Percentiles rank a stretch among this genome's conserved stretches.
phyloP scores from a whole-genome alignment of 2,113 vertebrate genomes.

The Platichthys stellatus region DNA sequence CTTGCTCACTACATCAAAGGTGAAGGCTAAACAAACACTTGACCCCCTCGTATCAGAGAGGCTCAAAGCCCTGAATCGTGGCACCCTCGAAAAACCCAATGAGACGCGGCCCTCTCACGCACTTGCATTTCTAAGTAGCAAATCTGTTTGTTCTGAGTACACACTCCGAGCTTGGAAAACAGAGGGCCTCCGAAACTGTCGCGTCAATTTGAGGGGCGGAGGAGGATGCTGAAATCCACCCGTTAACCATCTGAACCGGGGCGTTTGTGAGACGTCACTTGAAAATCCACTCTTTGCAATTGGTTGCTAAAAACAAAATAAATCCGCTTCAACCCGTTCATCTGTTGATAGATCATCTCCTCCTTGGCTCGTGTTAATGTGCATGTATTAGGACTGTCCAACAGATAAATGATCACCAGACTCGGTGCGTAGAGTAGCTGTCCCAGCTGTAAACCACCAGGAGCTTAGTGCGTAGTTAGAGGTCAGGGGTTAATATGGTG shows the following conservation, averaged over 20 bases:
- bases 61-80: constrained; percentile 32
- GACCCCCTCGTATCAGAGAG: constrained; percentile 19
- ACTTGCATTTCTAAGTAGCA: constrained; percentile 34
- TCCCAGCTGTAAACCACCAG: constrained; percentile 62
- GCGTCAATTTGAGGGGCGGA: neutral
- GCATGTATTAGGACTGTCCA: neutral
- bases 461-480: constrained; percentile 59
- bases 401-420: constrained; percentile 16
- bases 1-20: constrained; percentile 5
- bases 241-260: neutral
- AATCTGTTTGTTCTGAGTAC: constrained; percentile 53
- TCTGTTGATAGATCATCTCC: constrained; percentile 1
- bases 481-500: constrained; percentile 72
- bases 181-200: neutral
- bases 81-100: constrained; percentile 34
- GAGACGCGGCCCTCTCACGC: constrained; percentile 47
- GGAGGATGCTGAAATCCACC: neutral
- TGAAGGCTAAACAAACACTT: constrained; percentile 44
- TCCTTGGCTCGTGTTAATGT: neutral
- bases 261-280: no score
- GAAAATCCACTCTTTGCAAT: neutral
- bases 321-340: neutral
- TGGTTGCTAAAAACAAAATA: neutral
- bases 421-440: constrained; percentile 13
- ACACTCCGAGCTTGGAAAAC: constrained; percentile 22